phyloP scores from a whole-genome alignment of 2,888 invertebrate genomes.

The Aphrophora alni region DNA sequence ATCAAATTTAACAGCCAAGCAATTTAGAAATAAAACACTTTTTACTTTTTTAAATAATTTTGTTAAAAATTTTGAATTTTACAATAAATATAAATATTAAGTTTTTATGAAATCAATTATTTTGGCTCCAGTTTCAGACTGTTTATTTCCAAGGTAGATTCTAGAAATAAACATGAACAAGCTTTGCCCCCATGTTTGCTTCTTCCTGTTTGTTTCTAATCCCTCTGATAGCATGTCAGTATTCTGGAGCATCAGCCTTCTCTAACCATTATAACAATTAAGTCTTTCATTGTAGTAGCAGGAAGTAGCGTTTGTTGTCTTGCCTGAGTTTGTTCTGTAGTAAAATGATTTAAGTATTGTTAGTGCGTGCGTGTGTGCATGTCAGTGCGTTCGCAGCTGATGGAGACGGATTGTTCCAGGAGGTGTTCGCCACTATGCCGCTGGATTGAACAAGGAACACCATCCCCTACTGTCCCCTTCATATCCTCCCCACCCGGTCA shows the following conservation, averaged over 20 bases:
- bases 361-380: conserved; percentile 54
- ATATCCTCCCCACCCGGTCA: conserved; percentile 55
- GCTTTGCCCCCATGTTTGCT: not conserved
- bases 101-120: too few relatives aligned
- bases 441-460: conserved; percentile 58
- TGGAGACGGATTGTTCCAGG: conserved; percentile 25
- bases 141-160: not conserved
- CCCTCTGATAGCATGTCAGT: not conserved
- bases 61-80: conserved; percentile 6
- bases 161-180: not conserved
- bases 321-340: conserved; percentile 20
- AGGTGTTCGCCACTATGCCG: conserved; percentile 40
- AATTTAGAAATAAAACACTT: too few relatives aligned
- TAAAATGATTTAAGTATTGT: conserved; percentile 4
- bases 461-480: conserved; percentile 53
- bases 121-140: conserved; percentile 12
- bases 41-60: not conserved
- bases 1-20: too few relatives aligned
- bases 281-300: not conserved
- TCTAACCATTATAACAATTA: not conserved
- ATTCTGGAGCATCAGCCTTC: not conserved
- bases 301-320: conserved; percentile 14
- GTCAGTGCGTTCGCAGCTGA: conserved; percentile 55
- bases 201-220: not conserved
- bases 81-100: not conserved